These are phyloP conservation scores for Ecliptopera silaceata DNA, from an alignment of 2,888 invertebrate genomes.

Conservation along the genomic window DNA sequence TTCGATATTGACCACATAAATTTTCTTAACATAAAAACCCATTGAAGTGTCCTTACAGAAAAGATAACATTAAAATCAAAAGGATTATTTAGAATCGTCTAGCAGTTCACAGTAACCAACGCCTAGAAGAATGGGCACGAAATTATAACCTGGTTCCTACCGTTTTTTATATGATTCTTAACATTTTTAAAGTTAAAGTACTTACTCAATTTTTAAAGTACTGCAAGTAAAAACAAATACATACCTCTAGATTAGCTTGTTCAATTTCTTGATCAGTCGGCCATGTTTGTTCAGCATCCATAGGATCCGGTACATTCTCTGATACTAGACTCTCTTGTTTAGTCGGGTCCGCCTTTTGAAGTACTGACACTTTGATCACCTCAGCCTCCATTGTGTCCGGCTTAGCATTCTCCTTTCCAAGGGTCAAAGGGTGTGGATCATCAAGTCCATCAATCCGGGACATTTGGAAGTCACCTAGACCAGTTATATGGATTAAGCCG, in stretches of 20 bases:
- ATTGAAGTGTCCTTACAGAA: no score
- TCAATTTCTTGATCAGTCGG: constrained; percentile 96
- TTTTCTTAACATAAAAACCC: no score
- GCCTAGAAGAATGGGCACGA: no score
- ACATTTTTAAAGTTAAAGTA: no score
- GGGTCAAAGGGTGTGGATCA: constrained; percentile 86
- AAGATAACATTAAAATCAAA: no score
- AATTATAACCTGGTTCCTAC: no score
- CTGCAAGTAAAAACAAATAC: no score
- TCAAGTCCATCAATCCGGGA: constrained; percentile 87
- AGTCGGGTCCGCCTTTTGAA: constrained; percentile 84
- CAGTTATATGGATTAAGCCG: constrained; percentile 94
- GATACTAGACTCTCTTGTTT: constrained; percentile 89
- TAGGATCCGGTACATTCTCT: constrained; percentile 93
- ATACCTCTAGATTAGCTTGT: constrained; percentile 84
- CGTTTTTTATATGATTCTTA: no score
- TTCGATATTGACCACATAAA: no score
- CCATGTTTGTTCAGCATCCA: constrained; percentile 99
- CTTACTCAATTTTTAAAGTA: no score
- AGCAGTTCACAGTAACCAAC: no score
- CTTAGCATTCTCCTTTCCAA: constrained; percentile 76
- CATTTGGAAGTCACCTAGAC: constrained; percentile 97
- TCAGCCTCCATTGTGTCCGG: constrained; percentile 71
- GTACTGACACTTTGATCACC: constrained; percentile 65
- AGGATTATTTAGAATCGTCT: no score